phyloP scores from a whole-genome alignment of 2,888 invertebrate genomes.

The Scaptomyza caliginosa region DNA sequence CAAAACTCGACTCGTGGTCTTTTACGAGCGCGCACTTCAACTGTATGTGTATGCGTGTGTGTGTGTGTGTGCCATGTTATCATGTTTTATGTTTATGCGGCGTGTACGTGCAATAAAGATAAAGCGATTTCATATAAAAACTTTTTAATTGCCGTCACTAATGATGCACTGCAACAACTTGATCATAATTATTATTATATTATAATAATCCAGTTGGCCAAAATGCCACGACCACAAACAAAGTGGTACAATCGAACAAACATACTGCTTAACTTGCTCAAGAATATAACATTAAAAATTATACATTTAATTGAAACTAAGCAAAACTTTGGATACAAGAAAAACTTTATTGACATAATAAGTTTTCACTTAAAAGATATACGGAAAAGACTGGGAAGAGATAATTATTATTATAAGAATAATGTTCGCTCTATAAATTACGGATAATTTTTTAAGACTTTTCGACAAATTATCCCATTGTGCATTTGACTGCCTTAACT shows the following conservation, averaged over 20 bases:
- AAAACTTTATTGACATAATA: too few relatives aligned
- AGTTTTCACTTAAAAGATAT: too few relatives aligned
- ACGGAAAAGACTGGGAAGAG: too few relatives aligned
- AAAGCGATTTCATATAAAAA: slow-evolving; percentile 74
- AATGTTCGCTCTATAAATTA: too few relatives aligned
- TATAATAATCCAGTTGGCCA: slow-evolving; percentile 48
- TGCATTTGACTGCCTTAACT: slow-evolving; percentile 43
- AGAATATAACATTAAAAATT: background rate
- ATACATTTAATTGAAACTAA: background rate
- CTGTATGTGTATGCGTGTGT: slow-evolving; percentile 11
- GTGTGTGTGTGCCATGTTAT: slow-evolving; percentile 45
- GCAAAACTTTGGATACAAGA: too few relatives aligned
- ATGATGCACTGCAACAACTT: slow-evolving; percentile 80
- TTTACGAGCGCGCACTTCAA: slow-evolving; percentile 38
- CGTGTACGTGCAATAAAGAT: slow-evolving; percentile 75
- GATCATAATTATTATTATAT: slow-evolving; percentile 59
- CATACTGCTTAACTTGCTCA: background rate
- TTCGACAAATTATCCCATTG: slow-evolving; percentile 37
- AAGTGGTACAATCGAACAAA: slow-evolving; percentile 24
- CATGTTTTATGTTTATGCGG: slow-evolving; percentile 72
- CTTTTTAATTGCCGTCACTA: slow-evolving; percentile 80
- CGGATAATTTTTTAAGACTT: too few relatives aligned
- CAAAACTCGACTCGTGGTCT: slow-evolving; percentile 42
- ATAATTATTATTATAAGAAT: too few relatives aligned
- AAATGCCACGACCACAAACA: slow-evolving; percentile 24